Base-by-base conservation (phyloP, 2,888 invertebrate species). In the Sphaerophoria taeniata region DNA sequence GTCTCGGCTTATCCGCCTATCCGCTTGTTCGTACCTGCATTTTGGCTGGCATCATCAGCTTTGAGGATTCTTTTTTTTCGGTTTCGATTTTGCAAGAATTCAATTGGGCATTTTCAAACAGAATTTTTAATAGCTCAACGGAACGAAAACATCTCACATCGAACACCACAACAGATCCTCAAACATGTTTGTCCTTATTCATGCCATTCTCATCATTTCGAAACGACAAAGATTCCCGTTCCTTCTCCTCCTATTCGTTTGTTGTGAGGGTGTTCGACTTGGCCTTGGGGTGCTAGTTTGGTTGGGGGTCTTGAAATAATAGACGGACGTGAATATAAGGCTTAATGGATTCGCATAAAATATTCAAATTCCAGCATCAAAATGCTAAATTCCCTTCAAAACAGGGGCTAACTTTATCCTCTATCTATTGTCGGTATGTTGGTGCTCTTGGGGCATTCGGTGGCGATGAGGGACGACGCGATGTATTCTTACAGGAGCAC, bases 281-380 rank as follows among this genome's bases (percentile, higher is more conserved):
- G n/a, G n/a, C n/a, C n/a, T n/a, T n/a, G n/a, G n/a, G n/a, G n/a
- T n/a, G n/a, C n/a, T n/a, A n/a, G n/a, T n/a, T n/a, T n/a, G n/a
- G n/a, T 71, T 6, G 14, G 14, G 34, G 51, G 36, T 58, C 63
- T 79, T 63, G 58, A 77, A 76, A 81, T 81, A 65, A 67, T 67
- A 67, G 63, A 31, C 43, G 58, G 51, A 69, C 69, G 56, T 72
- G 58, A 70, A 76, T 63, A 67, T 69, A 60, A 73, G 72, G 73
- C 70, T 53, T 85, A 87, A 84, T 81, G 87, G 75, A 81, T 87
- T 87, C 87, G 78, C 87, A 87, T 87, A 87, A 83, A 87, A 87
- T 80, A 87, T 87, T 87, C 80, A 81, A 87, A 83, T 75, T 75
- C 58, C 71, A 84, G 61, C 83, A 80, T 78, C 82, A 86, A 82